Percentiles rank a stretch among this genome's conserved stretches.
These are phyloP conservation scores for Xanthorhoe designata DNA, from an alignment of 2,888 invertebrate species.

Conservation along the genomic window DNA sequence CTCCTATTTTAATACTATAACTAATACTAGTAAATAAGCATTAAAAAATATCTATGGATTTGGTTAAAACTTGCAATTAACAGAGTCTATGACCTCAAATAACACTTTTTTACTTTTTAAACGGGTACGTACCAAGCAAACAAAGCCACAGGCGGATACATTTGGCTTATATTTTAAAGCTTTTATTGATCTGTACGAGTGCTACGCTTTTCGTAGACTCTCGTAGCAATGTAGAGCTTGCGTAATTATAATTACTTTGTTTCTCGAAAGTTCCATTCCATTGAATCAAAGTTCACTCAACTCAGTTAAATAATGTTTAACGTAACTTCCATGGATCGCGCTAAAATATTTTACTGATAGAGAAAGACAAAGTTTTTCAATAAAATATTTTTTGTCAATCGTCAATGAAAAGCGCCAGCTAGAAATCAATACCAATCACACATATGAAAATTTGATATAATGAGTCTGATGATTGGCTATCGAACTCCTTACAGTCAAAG, in stretches of 20 bases:
- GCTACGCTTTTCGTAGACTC: conserved; percentile 25
- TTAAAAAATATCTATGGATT: no score
- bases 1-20: no score
- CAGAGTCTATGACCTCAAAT: no score
- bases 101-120: no score
- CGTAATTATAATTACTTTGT: conserved; percentile 24
- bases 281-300: conserved; percentile 13
- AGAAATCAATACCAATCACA: no score
- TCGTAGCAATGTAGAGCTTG: conserved; percentile 25
- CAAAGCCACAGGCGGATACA: background rate
- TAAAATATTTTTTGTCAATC: background rate
- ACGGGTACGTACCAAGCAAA: no score
- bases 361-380: background rate
- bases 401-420: no score
- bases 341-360: background rate
- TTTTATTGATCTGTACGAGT: background rate
- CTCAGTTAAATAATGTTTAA: conserved; percentile 10
- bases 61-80: no score
- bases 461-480: no score
- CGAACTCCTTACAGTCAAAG: no score
- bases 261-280: conserved; percentile 8
- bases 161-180: background rate
- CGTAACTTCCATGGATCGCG: conserved; percentile 1
- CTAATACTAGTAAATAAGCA: no score
- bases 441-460: no score